Evolutionary conservation across 2,113 vertebrate genomes (phyloP).

Genomic region (Lagopus muta): DNA sequence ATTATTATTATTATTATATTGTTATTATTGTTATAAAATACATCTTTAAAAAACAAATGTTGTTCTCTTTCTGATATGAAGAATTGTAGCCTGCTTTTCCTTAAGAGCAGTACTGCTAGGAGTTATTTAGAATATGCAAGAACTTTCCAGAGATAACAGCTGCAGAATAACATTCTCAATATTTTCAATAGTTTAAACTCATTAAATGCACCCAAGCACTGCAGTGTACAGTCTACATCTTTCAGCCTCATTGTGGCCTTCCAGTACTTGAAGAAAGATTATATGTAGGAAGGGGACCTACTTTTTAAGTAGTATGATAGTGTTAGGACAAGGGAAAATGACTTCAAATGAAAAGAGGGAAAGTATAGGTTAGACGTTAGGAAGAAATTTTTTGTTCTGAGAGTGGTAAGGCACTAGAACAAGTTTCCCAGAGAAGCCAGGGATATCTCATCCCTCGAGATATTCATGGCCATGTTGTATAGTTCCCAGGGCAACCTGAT

Average conservation of each 20-base stretch:
- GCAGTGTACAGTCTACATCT: background rate
- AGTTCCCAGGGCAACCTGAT: too few species aligned
- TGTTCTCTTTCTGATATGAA: background rate
- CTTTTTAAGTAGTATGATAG: too few species aligned
- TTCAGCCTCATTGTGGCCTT: background rate
- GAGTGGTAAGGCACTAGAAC: too few species aligned
- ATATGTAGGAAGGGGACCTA: too few species aligned
- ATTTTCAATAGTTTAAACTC: conserved; percentile 7
- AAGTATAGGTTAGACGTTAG: too few species aligned
- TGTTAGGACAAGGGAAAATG: too few species aligned
- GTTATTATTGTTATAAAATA: background rate
- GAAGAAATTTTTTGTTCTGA: too few species aligned
- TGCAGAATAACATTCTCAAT: background rate
- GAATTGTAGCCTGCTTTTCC: background rate
- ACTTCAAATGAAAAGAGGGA: too few species aligned
- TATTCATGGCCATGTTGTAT: too few species aligned
- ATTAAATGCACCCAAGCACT: conserved; percentile 18
- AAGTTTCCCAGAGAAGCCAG: too few species aligned
- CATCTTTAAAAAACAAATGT: background rate
- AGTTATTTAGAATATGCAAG: background rate
- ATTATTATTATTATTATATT: background rate
- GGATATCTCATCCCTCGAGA: too few species aligned
- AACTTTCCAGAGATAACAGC: background rate
- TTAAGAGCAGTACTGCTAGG: background rate
- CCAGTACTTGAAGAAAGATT: too few species aligned